phyloP scores from a whole-genome alignment of 2,797 vertebrate genomes.

The Taeniopygia guttata region DNA sequence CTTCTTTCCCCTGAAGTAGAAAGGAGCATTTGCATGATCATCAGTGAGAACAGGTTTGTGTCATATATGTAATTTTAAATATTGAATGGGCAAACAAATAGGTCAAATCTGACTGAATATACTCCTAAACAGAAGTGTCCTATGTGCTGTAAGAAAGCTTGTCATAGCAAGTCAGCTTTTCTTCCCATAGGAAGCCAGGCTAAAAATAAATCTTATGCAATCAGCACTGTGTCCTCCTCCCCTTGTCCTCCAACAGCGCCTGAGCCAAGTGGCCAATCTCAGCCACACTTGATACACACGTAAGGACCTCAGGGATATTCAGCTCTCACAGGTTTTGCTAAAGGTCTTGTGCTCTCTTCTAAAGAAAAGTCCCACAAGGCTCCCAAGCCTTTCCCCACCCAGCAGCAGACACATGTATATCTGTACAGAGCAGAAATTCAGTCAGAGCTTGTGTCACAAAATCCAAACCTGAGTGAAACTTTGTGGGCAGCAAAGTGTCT shows the following conservation, averaged over 20 bases:
- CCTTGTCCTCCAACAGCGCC: constrained; percentile 9
- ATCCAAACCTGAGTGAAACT: background rate
- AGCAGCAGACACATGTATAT: rapidly evolving
- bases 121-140: background rate
- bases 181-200: constrained; percentile 27
- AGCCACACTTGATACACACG: constrained; percentile 8
- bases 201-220: constrained; percentile 69
- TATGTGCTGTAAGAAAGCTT: background rate
- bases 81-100: background rate
- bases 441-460: background rate
- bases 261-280: constrained; percentile 32
- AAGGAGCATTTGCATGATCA: background rate
- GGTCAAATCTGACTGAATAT: background rate
- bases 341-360: background rate
- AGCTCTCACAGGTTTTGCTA: background rate
- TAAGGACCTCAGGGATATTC: background rate
- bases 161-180: background rate
- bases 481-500: background rate
- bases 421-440: rapidly evolving
- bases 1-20: background rate
- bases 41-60: background rate
- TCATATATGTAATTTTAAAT: background rate
- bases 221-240: background rate
- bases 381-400: background rate
- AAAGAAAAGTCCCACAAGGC: constrained; percentile 10